These are phyloP conservation scores for Lordiphosa andalusiaca DNA, from an alignment of 2,888 invertebrate genomes.

Conservation along the genomic window DNA sequence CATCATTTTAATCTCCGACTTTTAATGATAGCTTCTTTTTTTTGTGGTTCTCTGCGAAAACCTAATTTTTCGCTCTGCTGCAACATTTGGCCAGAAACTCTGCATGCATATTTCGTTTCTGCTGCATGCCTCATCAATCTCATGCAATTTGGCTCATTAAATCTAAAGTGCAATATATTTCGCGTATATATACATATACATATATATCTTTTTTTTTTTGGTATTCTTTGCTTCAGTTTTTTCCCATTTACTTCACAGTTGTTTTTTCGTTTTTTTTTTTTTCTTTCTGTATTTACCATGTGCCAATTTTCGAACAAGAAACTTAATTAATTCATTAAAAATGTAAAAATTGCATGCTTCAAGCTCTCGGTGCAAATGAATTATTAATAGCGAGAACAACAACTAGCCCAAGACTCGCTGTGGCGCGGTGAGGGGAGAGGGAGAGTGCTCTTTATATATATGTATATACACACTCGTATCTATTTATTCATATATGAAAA, in stretches of 20 bases:
- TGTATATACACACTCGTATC: slow-evolving; percentile 3
- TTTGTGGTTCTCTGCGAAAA: slow-evolving; percentile 16
- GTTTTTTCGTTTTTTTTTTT: too few relatives aligned
- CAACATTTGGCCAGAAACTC: slow-evolving; percentile 28
- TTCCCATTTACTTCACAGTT: slow-evolving; percentile 4
- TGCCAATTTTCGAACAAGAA: slow-evolving; percentile 36
- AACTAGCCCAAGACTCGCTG: neutral
- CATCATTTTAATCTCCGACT: too few relatives aligned
- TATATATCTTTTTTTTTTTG: slow-evolving; percentile 16
- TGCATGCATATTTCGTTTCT: slow-evolving; percentile 20
- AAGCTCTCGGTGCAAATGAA: slow-evolving; percentile 55
- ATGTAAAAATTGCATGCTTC: slow-evolving; percentile 47
- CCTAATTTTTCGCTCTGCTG: slow-evolving; percentile 54
- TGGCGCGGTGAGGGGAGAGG: slow-evolving; percentile 7
- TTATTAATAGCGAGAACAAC: slow-evolving; percentile 50
- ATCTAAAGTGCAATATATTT: slow-evolving; percentile 33
- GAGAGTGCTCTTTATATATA: neutral
- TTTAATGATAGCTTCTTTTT: slow-evolving; percentile 1
- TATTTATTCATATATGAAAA: slow-evolving; percentile 33
- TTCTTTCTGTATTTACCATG: slow-evolving; percentile 25
- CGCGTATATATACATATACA: neutral
- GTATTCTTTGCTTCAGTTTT: slow-evolving; percentile 5
- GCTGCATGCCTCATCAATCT: slow-evolving; percentile 57
- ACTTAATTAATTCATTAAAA: slow-evolving; percentile 56
- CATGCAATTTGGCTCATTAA: slow-evolving; percentile 55